phyloP scores from a whole-genome alignment of 2,888 invertebrate species.

The Tolmerus cingulatus region DNA sequence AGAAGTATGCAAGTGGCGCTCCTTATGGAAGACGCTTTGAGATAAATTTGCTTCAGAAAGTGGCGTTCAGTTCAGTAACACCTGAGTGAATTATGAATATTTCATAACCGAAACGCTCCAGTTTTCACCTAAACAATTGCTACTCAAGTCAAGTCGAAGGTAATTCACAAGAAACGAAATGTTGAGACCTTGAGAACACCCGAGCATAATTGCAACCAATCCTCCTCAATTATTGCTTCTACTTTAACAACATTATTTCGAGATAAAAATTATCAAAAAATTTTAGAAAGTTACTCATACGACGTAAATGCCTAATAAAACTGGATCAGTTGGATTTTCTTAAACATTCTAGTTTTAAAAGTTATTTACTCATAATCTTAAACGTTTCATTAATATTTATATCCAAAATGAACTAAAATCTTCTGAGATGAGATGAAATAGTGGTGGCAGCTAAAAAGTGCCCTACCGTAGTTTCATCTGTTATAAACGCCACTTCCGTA shows the following conservation, averaged over 20 bases:
- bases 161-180: background rate
- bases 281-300: too few relatives aligned
- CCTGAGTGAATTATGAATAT: background rate
- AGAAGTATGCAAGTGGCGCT: background rate
- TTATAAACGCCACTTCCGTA: background rate
- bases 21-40: background rate
- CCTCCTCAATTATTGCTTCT: background rate
- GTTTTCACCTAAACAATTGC: background rate
- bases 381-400: too few relatives aligned
- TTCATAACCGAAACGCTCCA: background rate
- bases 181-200: background rate
- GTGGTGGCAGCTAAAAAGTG: background rate
- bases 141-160: background rate
- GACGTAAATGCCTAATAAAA: too few relatives aligned
- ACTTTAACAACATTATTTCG: background rate
- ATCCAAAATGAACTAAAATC: background rate
- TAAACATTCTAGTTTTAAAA: too few relatives aligned
- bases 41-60: background rate
- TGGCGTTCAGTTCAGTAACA: background rate
- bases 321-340: too few relatives aligned
- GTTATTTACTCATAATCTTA: too few relatives aligned
- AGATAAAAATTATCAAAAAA: background rate
- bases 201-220: background rate
- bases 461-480: background rate
- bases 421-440: background rate